Evolutionary conservation across 2,888 invertebrate genomes (phyloP).

Genomic region (Acanthococcus lagerstroemiae): DNA sequence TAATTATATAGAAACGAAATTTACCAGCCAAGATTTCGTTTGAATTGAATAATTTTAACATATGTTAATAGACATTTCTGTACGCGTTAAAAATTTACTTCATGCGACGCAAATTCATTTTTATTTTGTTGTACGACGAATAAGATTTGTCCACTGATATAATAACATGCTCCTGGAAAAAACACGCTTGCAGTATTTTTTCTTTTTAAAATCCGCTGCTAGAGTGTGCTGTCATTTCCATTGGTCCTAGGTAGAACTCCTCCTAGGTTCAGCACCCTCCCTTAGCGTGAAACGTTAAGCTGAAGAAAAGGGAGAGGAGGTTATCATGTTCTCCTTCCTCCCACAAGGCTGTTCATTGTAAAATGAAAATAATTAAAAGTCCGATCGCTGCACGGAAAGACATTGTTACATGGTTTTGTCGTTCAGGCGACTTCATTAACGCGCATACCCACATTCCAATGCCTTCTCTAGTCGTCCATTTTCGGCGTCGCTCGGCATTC

Average conservation of each 20-base stretch:
- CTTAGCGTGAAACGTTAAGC: background rate
- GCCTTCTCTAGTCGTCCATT: too few species aligned
- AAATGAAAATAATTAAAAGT: too few species aligned
- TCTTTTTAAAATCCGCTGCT: background rate
- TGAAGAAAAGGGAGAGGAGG: too few species aligned
- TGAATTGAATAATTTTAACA: background rate
- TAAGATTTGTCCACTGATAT: background rate
- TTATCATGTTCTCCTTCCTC: too few species aligned
- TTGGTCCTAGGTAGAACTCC: background rate
- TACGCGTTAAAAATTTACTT: background rate
- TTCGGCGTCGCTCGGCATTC: too few species aligned
- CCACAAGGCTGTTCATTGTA: too few species aligned
- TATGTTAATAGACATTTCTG: too few species aligned
- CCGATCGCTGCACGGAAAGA: too few species aligned
- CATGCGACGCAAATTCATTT: too few species aligned
- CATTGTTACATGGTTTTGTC: too few species aligned
- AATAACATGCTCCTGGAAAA: background rate
- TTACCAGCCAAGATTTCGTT: background rate
- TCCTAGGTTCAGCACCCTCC: background rate
- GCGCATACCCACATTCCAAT: too few species aligned
- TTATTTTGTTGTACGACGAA: background rate
- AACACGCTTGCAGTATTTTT: background rate
- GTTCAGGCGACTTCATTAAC: too few species aligned
- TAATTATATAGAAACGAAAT: background rate
- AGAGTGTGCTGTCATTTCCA: background rate